A percentile compares a stretch with the other conserved stretches of the same genome.
phyloP scores from a whole-genome alignment of 1,140 invertebrate genomes.

The Drosophila simulans region DNA sequence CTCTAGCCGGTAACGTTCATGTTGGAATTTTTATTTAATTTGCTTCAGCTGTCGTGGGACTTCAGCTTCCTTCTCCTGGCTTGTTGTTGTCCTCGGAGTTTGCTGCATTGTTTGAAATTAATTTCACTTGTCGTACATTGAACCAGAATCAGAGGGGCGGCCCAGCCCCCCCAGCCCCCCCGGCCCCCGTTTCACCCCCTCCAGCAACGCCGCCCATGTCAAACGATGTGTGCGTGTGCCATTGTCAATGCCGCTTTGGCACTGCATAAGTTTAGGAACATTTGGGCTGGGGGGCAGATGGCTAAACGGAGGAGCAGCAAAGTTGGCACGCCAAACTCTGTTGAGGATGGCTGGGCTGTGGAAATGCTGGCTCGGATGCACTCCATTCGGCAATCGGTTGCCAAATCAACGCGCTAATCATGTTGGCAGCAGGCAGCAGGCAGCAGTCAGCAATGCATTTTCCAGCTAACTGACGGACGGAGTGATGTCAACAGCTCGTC shows the following conservation, averaged over 20 bases:
- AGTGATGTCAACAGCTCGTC: conserved; percentile 59
- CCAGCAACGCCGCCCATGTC: not conserved
- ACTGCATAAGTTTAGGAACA: conserved; percentile 55
- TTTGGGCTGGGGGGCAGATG: not conserved
- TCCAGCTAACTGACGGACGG: conserved; percentile 54
- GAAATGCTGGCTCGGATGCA: conserved; percentile 19
- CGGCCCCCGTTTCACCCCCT: too few relatives aligned
- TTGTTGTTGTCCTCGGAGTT: conserved; percentile 65
- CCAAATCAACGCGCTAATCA: conserved; percentile 80
- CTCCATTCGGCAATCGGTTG: conserved; percentile 53
- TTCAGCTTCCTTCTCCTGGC: conserved; percentile 46
- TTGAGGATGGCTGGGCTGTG: conserved; percentile 15
- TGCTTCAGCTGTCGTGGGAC: conserved; percentile 58
- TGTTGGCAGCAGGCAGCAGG: conserved; percentile 46
- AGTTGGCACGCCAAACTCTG: conserved; percentile 38
- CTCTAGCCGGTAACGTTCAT: conserved; percentile 38
- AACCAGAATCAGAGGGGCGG: conserved; percentile 36
- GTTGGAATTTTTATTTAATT: conserved; percentile 82
- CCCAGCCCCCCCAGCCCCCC: too few relatives aligned
- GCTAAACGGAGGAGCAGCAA: conserved; percentile 4
- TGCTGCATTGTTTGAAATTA: conserved; percentile 81
- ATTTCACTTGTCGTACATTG: conserved; percentile 76
- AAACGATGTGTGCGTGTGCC: conserved; percentile 63
- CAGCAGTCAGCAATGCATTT: conserved; percentile 57
- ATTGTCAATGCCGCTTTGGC: conserved; percentile 70